Evolutionary conservation across 2,888 invertebrate genomes (phyloP).

Genomic region (Macrosoma leucophasiata): DNA sequence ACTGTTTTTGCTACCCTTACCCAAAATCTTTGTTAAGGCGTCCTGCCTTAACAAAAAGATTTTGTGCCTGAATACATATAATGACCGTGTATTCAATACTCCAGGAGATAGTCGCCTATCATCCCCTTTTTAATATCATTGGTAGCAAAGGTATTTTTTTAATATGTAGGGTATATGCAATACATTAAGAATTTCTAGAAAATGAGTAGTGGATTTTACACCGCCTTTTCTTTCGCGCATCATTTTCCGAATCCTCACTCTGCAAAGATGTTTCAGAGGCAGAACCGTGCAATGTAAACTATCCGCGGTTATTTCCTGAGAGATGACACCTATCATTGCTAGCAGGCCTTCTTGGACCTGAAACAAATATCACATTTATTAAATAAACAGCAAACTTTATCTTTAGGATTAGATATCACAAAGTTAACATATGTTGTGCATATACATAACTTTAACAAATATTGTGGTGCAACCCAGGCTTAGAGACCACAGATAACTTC

Average conservation of each 20-base stretch:
- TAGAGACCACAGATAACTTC: not conserved
- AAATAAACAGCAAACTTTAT: not conserved
- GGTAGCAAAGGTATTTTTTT: constrained; percentile 49
- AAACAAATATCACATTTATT: constrained; percentile 23
- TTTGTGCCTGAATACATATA: too few species aligned
- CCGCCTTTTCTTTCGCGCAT: constrained; percentile 29
- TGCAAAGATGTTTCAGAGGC: constrained; percentile 50
- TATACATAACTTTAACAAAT: not conserved
- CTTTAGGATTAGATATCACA: not conserved
- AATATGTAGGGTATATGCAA: constrained; percentile 45
- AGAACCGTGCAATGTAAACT: constrained; percentile 35
- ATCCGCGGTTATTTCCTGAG: constrained; percentile 32
- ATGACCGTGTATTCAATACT: too few species aligned
- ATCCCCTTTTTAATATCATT: too few species aligned
- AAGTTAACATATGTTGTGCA: not conserved
- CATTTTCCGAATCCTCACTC: constrained; percentile 42
- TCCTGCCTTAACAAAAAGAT: too few species aligned
- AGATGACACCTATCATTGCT: constrained; percentile 39
- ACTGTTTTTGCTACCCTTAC: too few species aligned
- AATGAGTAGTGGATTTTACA: constrained; percentile 39
- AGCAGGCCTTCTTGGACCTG: constrained; percentile 48
- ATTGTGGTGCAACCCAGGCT: too few species aligned
- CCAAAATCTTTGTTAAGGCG: too few species aligned
- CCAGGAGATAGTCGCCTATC: too few species aligned
- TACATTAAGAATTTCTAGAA: constrained; percentile 36